Evolutionary conservation across 2,797 vertebrate species (phyloP).

Genomic region (Premnoplex brunnescens): DNA sequence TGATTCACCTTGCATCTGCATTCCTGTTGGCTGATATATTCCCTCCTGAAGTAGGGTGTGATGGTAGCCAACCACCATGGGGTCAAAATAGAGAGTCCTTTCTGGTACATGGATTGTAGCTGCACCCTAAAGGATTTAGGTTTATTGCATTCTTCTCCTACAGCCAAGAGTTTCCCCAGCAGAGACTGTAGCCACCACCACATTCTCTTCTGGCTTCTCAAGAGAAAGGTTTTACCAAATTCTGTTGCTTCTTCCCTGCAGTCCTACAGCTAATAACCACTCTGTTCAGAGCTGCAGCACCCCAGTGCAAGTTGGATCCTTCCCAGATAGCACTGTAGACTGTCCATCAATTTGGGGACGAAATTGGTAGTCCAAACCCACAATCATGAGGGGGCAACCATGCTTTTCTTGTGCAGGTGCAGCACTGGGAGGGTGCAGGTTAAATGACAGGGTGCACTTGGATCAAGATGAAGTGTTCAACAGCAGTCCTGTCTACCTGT

Average conservation of each 20-base stretch:
- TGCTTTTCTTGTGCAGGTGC: not conserved
- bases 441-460: not conserved
- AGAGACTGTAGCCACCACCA: rapidly evolving
- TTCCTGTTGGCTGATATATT: not conserved
- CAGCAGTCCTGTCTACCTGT: not conserved
- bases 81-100: not conserved
- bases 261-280: not conserved
- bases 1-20: not conserved
- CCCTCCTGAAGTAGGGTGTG: not conserved
- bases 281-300: not conserved
- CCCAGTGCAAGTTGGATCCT: not conserved
- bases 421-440: not conserved
- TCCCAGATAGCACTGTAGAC: rapidly evolving
- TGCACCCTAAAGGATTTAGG: not conserved
- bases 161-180: rapidly evolving
- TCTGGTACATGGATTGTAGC: not conserved
- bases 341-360: not conserved
- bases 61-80: not conserved
- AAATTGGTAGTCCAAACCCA: not conserved
- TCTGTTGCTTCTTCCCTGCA: not conserved
- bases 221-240: not conserved
- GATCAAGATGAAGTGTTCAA: not conserved
- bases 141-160: not conserved
- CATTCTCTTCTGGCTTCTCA: not conserved
- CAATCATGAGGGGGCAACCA: rapidly evolving